Conservation (phyloP, 2,797 vertebrate species). For the Phylloscopus collybita region DNA sequence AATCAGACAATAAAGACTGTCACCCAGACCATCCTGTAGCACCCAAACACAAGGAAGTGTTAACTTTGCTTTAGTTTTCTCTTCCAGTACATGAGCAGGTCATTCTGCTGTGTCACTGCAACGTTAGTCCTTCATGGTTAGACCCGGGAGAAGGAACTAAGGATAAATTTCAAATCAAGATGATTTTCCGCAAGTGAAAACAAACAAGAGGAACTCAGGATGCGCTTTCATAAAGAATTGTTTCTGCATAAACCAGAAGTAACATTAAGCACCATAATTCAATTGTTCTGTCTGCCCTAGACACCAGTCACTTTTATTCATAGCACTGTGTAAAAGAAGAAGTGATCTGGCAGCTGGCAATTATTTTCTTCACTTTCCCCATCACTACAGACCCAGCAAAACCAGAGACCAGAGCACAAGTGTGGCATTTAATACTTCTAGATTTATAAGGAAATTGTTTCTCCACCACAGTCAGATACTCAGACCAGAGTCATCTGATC, state of each 20-base stretch:
- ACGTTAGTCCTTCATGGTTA: accelerated
- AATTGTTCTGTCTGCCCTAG: slow-evolving; percentile 38
- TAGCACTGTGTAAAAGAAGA: accelerated
- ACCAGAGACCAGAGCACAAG: not conserved
- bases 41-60: not conserved
- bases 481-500: not conserved
- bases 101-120: not conserved
- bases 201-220: not conserved
- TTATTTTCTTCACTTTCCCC: not conserved
- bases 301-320: not conserved
- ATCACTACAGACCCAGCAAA: not conserved
- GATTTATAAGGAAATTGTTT: not conserved
- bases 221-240: not conserved
- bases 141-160: not conserved
- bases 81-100: not conserved
- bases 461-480: not conserved
- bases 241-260: slow-evolving; percentile 23
- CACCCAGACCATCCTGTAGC: not conserved
- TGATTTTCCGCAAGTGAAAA: not conserved
- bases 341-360: not conserved
- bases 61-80: not conserved
- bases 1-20: not conserved
- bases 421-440: not conserved
- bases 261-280: slow-evolving; percentile 43
- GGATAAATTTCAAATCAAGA: not conserved